Percentiles rank a stretch among this genome's conserved stretches.
phyloP scores from a whole-genome alignment of 92 coral and sea anemone species.

The Umimayanthus kanabou region DNA sequence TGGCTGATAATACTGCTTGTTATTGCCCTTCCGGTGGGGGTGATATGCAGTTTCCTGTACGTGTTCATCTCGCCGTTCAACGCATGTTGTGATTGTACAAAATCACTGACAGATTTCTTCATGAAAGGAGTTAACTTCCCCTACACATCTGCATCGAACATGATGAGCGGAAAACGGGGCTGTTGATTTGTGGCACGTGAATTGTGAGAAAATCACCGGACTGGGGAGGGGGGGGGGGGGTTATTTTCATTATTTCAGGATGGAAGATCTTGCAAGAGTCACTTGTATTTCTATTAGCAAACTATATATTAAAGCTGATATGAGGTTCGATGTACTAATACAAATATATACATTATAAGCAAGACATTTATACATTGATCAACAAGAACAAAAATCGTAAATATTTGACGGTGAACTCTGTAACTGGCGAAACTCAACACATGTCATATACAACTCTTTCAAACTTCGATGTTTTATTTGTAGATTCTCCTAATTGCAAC shows the following conservation, averaged over 20 bases:
- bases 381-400: no score
- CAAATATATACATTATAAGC: no score
- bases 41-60: constrained; percentile 76
- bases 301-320: no score
- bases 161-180: constrained; percentile 80
- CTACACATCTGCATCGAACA: constrained; percentile 72
- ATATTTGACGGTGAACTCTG: no score
- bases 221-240: neutral
- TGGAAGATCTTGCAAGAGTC: no score
- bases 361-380: neutral
- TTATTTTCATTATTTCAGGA: no score
- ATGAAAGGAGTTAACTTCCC: constrained; percentile 92
- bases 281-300: no score
- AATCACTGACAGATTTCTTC: constrained; percentile 81
- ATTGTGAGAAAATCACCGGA: neutral
- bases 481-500: no score
- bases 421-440: no score
- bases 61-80: constrained; percentile 84
- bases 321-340: neutral
- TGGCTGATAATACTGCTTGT: constrained; percentile 82
- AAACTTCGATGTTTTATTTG: no score
- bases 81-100: constrained; percentile 88
- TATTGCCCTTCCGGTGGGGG: constrained; percentile 82
- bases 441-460: no score
- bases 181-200: constrained; percentile 36